Evolutionary conservation across 2,797 vertebrate species (phyloP).

Genomic region (Pipistrellus pygmaeus): DNA sequence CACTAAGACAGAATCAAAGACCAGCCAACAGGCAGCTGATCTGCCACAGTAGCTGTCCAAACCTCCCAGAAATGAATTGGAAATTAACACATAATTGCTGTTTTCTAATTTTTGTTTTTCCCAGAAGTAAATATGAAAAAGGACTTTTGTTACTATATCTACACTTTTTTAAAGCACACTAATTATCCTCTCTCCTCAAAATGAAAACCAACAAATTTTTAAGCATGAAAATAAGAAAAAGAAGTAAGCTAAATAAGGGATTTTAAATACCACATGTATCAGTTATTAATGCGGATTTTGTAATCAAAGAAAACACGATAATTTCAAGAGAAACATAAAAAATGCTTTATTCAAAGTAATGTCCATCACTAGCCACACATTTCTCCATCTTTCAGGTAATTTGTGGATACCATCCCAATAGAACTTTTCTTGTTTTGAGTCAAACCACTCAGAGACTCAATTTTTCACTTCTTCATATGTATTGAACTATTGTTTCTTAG

Average conservation of each 20-base stretch:
- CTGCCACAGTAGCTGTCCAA: slow-evolving; percentile 60
- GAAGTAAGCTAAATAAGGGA: slow-evolving; percentile 63
- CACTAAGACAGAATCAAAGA: slow-evolving; percentile 76
- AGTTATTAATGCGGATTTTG: no score
- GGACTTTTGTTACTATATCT: slow-evolving; percentile 28
- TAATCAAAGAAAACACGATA: no score
- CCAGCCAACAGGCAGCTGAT: slow-evolving; percentile 74
- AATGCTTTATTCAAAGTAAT: no score
- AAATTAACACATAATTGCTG: slow-evolving; percentile 78
- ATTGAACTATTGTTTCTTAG: no score
- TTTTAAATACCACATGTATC: slow-evolving; percentile 26
- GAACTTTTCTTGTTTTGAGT: no score
- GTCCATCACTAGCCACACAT: no score
- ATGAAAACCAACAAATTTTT: slow-evolving; percentile 72
- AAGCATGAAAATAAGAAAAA: slow-evolving; percentile 70
- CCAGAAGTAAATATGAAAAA: slow-evolving; percentile 68
- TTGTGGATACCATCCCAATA: no score
- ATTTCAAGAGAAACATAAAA: no score
- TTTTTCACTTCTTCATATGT: no score
- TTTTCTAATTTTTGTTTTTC: slow-evolving; percentile 70
- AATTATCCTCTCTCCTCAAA: slow-evolving; percentile 31
- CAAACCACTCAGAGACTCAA: no score
- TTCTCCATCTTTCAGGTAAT: no score
- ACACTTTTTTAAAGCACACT: neutral
- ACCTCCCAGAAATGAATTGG: slow-evolving; percentile 78